phyloP scores from a whole-genome alignment of 2,113 vertebrate genomes.

The Orycteropus afer region DNA sequence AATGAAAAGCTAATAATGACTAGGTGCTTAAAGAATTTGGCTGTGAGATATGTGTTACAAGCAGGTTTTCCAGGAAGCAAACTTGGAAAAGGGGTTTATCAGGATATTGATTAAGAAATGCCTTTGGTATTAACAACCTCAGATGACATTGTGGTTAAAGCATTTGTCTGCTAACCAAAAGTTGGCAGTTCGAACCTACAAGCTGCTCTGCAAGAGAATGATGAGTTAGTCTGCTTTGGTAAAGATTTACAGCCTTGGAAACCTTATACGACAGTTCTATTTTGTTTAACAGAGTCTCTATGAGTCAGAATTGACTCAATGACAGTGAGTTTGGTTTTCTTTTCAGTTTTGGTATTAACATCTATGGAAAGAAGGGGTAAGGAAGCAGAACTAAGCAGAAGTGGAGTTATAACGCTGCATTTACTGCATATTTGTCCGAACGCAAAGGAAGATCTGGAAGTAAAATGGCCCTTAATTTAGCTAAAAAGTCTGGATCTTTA shows the following conservation, averaged over 20 bases:
- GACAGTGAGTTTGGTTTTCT: too few relatives aligned
- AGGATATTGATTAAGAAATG: rapidly evolving
- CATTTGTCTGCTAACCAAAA: too few relatives aligned
- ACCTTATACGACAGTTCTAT: too few relatives aligned
- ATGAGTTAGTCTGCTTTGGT: too few relatives aligned
- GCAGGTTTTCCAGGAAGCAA: not conserved
- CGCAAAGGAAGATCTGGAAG: not conserved
- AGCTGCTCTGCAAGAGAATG: too few relatives aligned
- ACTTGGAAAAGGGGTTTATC: not conserved
- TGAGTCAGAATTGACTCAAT: too few relatives aligned
- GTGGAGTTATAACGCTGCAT: rapidly evolving
- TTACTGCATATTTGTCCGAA: not conserved
- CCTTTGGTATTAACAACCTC: not conserved
- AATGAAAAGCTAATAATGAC: not conserved
- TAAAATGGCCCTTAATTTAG: not conserved
- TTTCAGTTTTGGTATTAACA: too few relatives aligned
- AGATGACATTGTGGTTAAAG: too few relatives aligned
- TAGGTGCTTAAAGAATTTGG: not conserved
- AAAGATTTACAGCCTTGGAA: too few relatives aligned
- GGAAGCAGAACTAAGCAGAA: not conserved
- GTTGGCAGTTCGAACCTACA: too few relatives aligned
- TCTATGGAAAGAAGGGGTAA: not conserved
- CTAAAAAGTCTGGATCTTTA: not conserved
- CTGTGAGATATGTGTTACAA: rapidly evolving
- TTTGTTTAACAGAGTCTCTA: too few relatives aligned